These are phyloP conservation scores for Plebejus argus DNA, from an alignment of 2,888 invertebrate species.

Conservation along the genomic window DNA sequence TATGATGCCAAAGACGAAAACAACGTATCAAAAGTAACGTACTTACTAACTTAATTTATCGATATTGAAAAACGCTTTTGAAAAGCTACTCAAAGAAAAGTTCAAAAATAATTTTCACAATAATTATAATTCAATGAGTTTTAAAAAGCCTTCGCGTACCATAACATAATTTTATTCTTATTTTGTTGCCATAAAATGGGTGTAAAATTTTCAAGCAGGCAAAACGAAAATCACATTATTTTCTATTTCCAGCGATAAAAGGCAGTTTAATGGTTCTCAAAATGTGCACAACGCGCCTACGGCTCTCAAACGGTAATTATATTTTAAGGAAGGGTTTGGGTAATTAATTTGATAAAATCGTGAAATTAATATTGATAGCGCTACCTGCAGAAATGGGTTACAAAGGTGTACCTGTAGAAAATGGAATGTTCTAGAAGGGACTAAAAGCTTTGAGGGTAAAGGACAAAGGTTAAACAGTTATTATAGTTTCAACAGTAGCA, in stretches of 20 bases:
- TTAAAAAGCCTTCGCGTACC: neutral
- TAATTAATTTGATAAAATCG: slow-evolving; percentile 23
- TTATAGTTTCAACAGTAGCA: neutral
- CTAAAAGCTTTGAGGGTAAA: neutral
- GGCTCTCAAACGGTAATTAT: slow-evolving; percentile 4
- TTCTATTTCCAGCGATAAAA: slow-evolving; percentile 8
- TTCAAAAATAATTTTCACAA: no score
- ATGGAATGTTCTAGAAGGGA: neutral
- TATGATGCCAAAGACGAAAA: no score
- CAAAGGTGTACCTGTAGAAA: neutral
- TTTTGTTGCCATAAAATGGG: neutral
- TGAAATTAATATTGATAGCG: slow-evolving; percentile 19
- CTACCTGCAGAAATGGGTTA: neutral
- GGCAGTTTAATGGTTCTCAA: slow-evolving; percentile 19
- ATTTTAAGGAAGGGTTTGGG: neutral
- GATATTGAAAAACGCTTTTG: no score
- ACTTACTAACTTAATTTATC: no score
- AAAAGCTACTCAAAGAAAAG: no score
- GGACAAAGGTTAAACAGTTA: neutral
- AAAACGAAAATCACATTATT: slow-evolving; percentile 3
- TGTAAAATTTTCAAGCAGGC: neutral
- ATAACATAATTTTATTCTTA: neutral
- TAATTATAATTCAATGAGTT: no score
- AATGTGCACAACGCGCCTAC: neutral
- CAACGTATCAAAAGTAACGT: no score